Base-by-base conservation (phyloP, 1,140 invertebrate genomes). In the Diabrotica undecimpunctata region DNA sequence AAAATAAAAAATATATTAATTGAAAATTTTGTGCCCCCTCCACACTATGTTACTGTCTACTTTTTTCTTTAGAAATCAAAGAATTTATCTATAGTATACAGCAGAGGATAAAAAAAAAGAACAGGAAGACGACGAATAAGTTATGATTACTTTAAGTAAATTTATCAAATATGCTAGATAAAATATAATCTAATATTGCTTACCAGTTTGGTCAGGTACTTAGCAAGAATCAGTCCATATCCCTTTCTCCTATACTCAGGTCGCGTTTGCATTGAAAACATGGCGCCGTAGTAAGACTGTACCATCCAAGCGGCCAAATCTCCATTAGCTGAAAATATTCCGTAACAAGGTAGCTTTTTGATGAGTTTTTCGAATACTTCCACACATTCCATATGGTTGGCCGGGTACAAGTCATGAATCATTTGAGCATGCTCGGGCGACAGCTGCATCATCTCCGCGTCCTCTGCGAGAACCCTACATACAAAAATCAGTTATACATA, bases 241-340 rank as follows among this genome's bases (percentile, higher is more conserved):
- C 91, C 91, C 83, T 92, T 92, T 70, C 90, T 83, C 65, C 90
- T 84, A 77, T 87, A 89, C 75, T 91, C 89, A 35, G 90, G 90
- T 76, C 86, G 84, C 59, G 91, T 93, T 79, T 92, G 90, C 91
- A 93, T 93, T n/a, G 90, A 92, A 78, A 92, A 92, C 91, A 93
- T 92, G 52, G 91, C 91, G 14, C 91, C 91, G 77, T 93, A 93
- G 79, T 93, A 93, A 5, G 90, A 92, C 73, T 93, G 90, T 37
- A 92, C 88, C 90, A 93, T 92, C 90, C 90, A 92, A 7, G 90
- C 90, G 7, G 89, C 90, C 25, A 92, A 77, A 67, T 87, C 84
- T 36, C 86, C 87, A 41, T 80, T 79, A 54, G 79, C 79, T 6
- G 86, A 84, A 77, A 92, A 92, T 62, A 93, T 87, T 9, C 91